Base-by-base conservation (phyloP, 2,797 vertebrate species). In the Channa striata region DNA sequence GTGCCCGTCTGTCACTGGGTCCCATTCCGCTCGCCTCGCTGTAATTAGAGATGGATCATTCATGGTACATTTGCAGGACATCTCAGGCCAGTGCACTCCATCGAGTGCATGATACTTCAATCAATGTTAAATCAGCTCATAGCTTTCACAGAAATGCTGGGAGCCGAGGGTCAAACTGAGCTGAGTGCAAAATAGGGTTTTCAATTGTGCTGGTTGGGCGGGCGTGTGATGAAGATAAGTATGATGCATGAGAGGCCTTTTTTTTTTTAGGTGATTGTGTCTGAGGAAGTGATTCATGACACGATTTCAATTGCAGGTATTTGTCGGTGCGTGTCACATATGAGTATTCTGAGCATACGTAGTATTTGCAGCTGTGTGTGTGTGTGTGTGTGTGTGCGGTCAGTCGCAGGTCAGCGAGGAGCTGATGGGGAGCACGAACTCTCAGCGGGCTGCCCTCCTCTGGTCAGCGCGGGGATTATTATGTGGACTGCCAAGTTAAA, bases 361-460 rank as follows among this genome's bases (percentile, higher is more conserved):
- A 20, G 34, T 58, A 30, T 30, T 30, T 30, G 25, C 25, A 30
- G 25, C 25, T 30, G 4, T 3, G n/a, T n/a, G n/a, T 43, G 36
- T 39, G 52, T 50, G 39, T 30, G 42, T 39, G 40, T 43, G 47
- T 68, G 52, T 42, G 23, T 53, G 74, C 43, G 21, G 75, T 74
- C 75, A 62, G 46, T 23, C 6, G 3, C 49, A 59, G 80, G 54
- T 61, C 47, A 13, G 33, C 0, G n/a, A 53, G 59, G 49, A 48
- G 40, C 67, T 75, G 72, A 85, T 77, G 47, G 67, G 59, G 74
- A 50, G 60, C 51, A 0, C 75, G 77, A 76, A 70, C 79, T 73
- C 57, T 37, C 8, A 1, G 39, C 68, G 63, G 23, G 48, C 67
- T 50, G 76, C 74, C 76, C 69, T 70, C 67, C 51, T 56, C 65